Evolutionary conservation across 2,888 invertebrate species (phyloP), one percentile per base, ranked within the genome.

Genomic region (Acrobasis consociella): DNA sequence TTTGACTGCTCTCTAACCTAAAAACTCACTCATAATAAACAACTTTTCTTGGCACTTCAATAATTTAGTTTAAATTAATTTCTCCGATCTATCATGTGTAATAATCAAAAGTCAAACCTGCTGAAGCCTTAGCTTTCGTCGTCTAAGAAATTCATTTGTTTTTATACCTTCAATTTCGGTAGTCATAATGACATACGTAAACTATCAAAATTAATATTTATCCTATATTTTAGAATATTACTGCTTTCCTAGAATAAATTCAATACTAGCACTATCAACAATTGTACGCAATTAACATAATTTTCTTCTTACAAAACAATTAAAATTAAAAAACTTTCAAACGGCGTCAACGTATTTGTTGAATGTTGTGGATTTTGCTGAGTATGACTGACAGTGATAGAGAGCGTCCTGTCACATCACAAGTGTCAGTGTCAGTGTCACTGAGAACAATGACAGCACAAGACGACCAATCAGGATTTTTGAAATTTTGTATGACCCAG

Each of bases 1-100:
- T 92, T 93, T 58, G 93, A 93, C 72, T 93, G 93, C 79, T 93
- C 93, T 67, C 93, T 86, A 71, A 93, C 93, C 93, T 93, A 84
- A 76, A 86, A 82, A 71, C 58, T 64, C 59, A 68, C 60, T 64
- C 49, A 64, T 60, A 55, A 62, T 65, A 67, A 42, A 56, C 66
- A 68, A 71, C 64, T 37, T 62, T 63, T 67, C 64, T 60, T 52
- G 58, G 56, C 52, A 72, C 69, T 72, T 67, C 64, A 61, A 38
- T 8, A 69, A 62, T 67, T 70, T 71, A 65, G 55, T 38, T 50
- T 46, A n/a, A 65, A 49, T 38, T 59, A 58, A 49, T 17, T 22
- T 53, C 16, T 1, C n/a, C 60, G 53, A 61, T 31, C 62, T 61
- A 62, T 58, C 63, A 63, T 56, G 49, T 68, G 46, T 68, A 64